Base-by-base conservation (phyloP, 2,888 invertebrate species). In the Scrobipalpa atriplicella region DNA sequence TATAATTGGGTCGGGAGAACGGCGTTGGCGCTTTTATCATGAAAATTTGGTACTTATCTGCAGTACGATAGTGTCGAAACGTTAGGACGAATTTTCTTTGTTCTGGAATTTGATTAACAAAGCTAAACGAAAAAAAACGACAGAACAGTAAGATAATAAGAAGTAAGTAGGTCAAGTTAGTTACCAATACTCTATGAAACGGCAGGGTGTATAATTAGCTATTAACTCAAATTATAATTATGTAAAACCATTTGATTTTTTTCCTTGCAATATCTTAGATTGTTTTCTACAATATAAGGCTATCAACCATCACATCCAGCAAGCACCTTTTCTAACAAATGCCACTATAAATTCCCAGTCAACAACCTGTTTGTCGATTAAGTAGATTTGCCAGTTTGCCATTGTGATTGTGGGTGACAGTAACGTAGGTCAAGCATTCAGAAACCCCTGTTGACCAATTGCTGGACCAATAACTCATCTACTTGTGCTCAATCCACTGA, bases 1-100 rank as follows among this genome's bases (percentile, higher is more conserved):
- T 63, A 52, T 63, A 63, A 63, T 63, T 63, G 63, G 63, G 21
- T n/a, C 29, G 21, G 21, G 36, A 36, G 63, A 38, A n/a, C n/a
- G n/a, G 51, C 51, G 63, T 43, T 62, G 43, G n/a, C 29, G 62
- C 36, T 51, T 56, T 51, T 51, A 16, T 1, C 41, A 19, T 18
- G 61, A 19, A 62, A 41, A 62, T 38, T 38, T 62, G n/a, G n/a
- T 36, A 38, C 51, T 18, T 10, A 36, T 36, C 60, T 7, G 56
- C 56, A 56, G 13, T 56, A 29, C 29, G 19, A 56, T 18, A 56
- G 10, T 21, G 56, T 10, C 18, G 16, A 9, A 47, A n/a, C n/a
- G 1, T 6, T 10, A 7, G 13, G 43, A n/a, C 16, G n/a, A 47
- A 3, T n/a, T 47, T 13, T 3, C 5, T n/a, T 47, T 47, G 1